A percentile compares a stretch with the other conserved stretches of the same genome.
Evolutionary conservation across 2,888 invertebrate species (phyloP).

Genomic region (Drosophila recens): DNA sequence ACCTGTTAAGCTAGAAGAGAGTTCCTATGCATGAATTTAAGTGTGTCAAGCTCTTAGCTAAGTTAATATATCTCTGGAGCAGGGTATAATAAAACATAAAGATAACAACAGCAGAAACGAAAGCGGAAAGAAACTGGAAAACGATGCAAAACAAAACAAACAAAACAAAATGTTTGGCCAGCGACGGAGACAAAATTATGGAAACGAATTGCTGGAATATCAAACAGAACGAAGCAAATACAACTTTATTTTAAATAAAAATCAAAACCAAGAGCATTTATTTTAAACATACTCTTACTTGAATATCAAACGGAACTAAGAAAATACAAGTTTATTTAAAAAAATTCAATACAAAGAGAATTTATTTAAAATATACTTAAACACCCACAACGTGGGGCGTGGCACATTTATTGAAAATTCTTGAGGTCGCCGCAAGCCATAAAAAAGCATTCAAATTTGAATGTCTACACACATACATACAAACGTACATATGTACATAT

Average conservation of each 20-base stretch:
- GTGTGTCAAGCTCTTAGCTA: too few species aligned
- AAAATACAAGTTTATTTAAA: too few species aligned
- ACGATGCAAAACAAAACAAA: slow-evolving; percentile 27
- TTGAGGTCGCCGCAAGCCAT: slow-evolving; percentile 1
- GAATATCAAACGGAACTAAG: too few species aligned
- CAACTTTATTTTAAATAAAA: slow-evolving; percentile 10
- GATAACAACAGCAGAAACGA: slow-evolving; percentile 1
- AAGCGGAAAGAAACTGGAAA: slow-evolving; percentile 13
- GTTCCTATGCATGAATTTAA: too few species aligned
- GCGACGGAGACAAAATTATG: slow-evolving; percentile 21
- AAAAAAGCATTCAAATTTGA: slow-evolving; percentile 3
- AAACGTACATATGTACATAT: not conserved
- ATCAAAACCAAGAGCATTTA: slow-evolving; percentile 16
- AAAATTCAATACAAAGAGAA: too few species aligned
- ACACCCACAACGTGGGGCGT: not conserved
- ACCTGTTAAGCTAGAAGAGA: too few species aligned
- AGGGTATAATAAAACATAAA: slow-evolving; percentile 1
- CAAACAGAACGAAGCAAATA: slow-evolving; percentile 24
- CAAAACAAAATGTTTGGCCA: slow-evolving; percentile 27
- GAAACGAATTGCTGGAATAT: slow-evolving; percentile 22
- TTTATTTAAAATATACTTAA: slow-evolving; percentile 35
- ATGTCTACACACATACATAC: not conserved
- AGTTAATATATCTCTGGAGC: too few species aligned
- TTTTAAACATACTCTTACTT: too few species aligned
- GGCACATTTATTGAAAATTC: not conserved